Conservation (phyloP, 2,113 vertebrate genomes). For the Pseudolaguvia tuberculata region DNA sequence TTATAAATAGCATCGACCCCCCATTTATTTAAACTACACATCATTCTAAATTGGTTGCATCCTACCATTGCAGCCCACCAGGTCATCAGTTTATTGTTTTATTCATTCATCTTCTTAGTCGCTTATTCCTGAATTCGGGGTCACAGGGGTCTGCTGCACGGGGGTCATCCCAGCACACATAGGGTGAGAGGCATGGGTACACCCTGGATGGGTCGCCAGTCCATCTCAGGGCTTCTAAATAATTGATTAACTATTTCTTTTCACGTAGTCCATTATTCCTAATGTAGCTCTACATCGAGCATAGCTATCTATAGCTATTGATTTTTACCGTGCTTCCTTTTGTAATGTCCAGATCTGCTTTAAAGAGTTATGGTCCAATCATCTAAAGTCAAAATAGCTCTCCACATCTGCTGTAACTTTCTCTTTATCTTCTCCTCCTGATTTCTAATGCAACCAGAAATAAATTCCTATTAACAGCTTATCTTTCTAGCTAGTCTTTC, state of each 20-base stretch:
- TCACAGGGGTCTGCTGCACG: no score
- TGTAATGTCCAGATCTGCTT: constrained; percentile 10
- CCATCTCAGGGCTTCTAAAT: no score
- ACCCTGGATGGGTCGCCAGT: no score
- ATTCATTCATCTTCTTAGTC: no score
- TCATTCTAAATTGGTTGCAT: not conserved
- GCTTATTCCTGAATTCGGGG: no score
- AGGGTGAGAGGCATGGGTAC: no score
- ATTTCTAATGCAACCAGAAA: not conserved
- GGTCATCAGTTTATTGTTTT: not conserved
- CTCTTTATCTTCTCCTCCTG: not conserved
- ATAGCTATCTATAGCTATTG: constrained; percentile 34
- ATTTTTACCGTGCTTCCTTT: constrained; percentile 29
- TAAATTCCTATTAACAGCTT: not conserved
- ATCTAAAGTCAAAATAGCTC: not conserved
- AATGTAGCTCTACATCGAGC: constrained; percentile 1
- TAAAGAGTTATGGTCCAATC: constrained; percentile 7
- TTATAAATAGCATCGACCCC: not conserved
- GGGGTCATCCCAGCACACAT: no score
- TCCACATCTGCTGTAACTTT: not conserved
- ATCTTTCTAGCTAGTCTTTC: no score
- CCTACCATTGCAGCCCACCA: constrained; percentile 7
- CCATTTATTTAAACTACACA: constrained; percentile 1
- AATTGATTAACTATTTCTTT: constrained; percentile 29
- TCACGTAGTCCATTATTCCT: constrained; percentile 38